Percentiles rank a stretch among this genome's conserved stretches.
These are phyloP conservation scores for Nematostella vectensis DNA, from an alignment of 92 coral and sea anemone genomes.

Conservation along the genomic window DNA sequence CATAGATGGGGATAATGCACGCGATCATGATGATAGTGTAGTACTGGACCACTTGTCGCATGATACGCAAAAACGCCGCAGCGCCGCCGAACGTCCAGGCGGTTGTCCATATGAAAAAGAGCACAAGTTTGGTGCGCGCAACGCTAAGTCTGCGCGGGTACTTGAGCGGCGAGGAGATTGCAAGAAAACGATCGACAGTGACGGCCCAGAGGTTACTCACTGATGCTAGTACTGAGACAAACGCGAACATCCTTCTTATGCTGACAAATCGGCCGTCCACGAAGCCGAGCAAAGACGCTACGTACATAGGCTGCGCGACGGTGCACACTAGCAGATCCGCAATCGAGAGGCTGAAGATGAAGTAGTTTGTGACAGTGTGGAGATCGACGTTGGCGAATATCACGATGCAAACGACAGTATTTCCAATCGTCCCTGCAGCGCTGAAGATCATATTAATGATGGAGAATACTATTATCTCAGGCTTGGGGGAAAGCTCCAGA, in stretches of 20 bases:
- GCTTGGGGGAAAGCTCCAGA: constrained; percentile 14
- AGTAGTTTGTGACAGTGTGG: constrained; percentile 62
- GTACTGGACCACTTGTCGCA: constrained; percentile 30
- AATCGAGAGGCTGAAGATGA: constrained; percentile 71
- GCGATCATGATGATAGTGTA: constrained; percentile 46
- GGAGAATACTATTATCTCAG: constrained; percentile 39
- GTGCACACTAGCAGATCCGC: constrained; percentile 85
- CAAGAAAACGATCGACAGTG: constrained; percentile 79
- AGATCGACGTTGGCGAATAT: constrained; percentile 47
- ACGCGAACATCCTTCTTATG: constrained; percentile 62
- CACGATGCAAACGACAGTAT: constrained; percentile 56
- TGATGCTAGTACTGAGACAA: constrained; percentile 80
- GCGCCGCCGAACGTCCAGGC: constrained; percentile 51
- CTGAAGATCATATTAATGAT: constrained; percentile 69
- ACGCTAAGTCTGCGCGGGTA: constrained; percentile 55
- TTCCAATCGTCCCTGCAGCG: constrained; percentile 69
- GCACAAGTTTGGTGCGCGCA: constrained; percentile 28
- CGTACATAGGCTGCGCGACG: constrained; percentile 88
- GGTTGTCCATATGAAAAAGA: constrained; percentile 50
- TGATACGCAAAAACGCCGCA: constrained; percentile 29
- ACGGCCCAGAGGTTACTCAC: constrained; percentile 78
- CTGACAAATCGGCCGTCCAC: constrained; percentile 21
- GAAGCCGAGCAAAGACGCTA: constrained; percentile 43
- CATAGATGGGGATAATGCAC: constrained; percentile 57
- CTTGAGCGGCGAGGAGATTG: constrained; percentile 62